phyloP scores from a whole-genome alignment of 2,113 vertebrate genomes.

The rat (Rattus norvegicus) region GRCr8 NC_086034.1:47046001-47046500 shows the following conservation, averaged over 20 bases:
- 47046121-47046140: neutral
- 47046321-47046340: neutral
- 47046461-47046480: constrained; percentile 4
- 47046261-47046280: neutral
- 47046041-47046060: neutral
- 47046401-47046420: neutral
- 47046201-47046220: neutral
- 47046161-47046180: neutral
- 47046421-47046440: too few relatives aligned
- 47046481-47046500: constrained; percentile 31
- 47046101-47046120: neutral
- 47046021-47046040: neutral
- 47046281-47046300: neutral
- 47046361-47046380: neutral
- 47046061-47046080: neutral
- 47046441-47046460: neutral
- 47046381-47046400: neutral
- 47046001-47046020: neutral
- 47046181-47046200: neutral
- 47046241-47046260: neutral
- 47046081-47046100: neutral
- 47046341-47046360: neutral
- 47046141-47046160: neutral
- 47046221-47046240: neutral
- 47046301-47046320: neutral